Base-by-base conservation (phyloP, 2,113 vertebrate genomes). In the Sturnus vulgaris region DNA sequence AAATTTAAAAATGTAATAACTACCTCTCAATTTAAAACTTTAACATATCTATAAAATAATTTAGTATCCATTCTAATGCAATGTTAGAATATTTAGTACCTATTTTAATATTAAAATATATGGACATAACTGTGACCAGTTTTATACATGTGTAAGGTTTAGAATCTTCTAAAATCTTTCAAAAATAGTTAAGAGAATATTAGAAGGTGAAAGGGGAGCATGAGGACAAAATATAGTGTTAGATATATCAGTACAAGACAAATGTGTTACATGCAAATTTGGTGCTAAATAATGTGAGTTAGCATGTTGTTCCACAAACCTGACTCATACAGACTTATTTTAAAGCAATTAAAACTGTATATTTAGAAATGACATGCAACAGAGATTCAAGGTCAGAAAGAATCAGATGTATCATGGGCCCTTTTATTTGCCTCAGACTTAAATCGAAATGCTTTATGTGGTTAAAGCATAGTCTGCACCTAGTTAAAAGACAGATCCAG, bases 21-120 rank as follows among this genome's bases (percentile, higher is more conserved):
- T 66, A 77, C 39, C 71, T 91, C 55, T 90, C 71, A 70, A 83
- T 93, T 82, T 91, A 91, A 97, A 95, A 93, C 46, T 95, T 94
- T 92, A 95, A 91, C 75, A 27, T 70, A 83, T 56, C 93, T 91
- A 93, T 94, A 93, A 93, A 96, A 92, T 92, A 85, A 97, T 95
- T 95, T 86, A 94, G 63, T 93, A 83, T 55, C 82, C 72, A 63
- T 82, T 95, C 72, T 92, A 90, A 83, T 56, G 22, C 57, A 86
- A 59, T 88, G 89, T 72, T 94, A 92, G 90, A 96, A 93, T 94
- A 94, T 89, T 95, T 93, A 82, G 33, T 80, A 91, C n/a, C 55
- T 88, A 96, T 82, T 90, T 87, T 76, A 94, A 63, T 76, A 73
- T 63, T 87, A 61, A 47, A 90, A 57, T 95, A 95, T 77, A 82